Conservation (phyloP, 2,888 invertebrate species). For the Embidobia sp. region DNA sequence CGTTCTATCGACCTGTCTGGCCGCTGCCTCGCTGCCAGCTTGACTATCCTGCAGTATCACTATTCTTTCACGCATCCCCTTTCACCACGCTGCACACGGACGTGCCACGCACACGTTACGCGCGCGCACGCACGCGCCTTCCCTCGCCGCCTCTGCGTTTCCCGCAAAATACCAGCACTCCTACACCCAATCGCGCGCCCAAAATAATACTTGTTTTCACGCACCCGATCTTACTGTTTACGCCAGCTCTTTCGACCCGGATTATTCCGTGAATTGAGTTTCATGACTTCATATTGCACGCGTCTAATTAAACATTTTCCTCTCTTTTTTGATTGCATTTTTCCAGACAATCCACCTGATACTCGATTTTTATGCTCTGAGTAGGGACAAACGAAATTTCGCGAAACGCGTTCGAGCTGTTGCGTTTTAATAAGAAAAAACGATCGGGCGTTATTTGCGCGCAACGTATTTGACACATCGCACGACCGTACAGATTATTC, state of each 20-base stretch:
- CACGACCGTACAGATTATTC: too few species aligned
- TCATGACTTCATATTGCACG: too few species aligned
- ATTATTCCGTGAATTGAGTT: too few species aligned
- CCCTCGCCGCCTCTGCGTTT: slow-evolving; percentile 6
- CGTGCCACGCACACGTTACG: background rate
- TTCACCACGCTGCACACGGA: slow-evolving; percentile 25
- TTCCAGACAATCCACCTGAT: too few species aligned
- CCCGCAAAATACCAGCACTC: slow-evolving; percentile 20
- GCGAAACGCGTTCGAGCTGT: too few species aligned
- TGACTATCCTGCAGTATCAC: slow-evolving; percentile 49
- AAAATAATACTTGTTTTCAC: slow-evolving; percentile 51
- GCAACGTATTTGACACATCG: too few species aligned
- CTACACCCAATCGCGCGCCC: slow-evolving; percentile 35
- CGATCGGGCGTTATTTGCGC: too few species aligned
- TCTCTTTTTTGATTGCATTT: too few species aligned
- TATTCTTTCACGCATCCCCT: slow-evolving; percentile 52
- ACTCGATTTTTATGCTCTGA: too few species aligned
- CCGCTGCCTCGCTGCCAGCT: slow-evolving; percentile 52
- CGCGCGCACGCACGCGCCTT: slow-evolving; percentile 2
- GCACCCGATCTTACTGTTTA: slow-evolving; percentile 40
- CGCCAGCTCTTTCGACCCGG: slow-evolving; percentile 22
- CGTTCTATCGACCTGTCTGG: slow-evolving; percentile 53
- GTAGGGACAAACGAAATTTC: too few species aligned
- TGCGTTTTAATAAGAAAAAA: too few species aligned
- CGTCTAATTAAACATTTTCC: too few species aligned